These are phyloP conservation scores for Halocaridina rubra DNA, from an alignment of 2,888 invertebrate genomes.

Conservation along the genomic window DNA sequence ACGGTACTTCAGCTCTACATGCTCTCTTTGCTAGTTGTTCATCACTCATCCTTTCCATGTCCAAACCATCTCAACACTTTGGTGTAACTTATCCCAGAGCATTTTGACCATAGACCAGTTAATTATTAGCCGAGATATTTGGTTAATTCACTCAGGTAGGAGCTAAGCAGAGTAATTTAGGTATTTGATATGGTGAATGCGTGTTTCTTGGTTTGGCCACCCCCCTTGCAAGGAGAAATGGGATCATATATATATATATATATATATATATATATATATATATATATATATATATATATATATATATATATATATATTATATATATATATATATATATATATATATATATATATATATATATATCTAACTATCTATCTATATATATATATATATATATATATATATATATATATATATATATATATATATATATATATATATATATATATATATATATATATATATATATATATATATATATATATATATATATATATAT, in stretches of 20 bases:
- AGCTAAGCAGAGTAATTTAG: too few relatives aligned
- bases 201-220: too few relatives aligned
- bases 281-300: neutral
- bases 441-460: neutral
- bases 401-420: slow-evolving; percentile 10
- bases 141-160: too few relatives aligned
- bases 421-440: neutral
- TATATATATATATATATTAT: neutral
- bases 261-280: slow-evolving; percentile 57
- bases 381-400: neutral
- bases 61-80: too few relatives aligned
- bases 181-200: too few relatives aligned
- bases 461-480: neutral
- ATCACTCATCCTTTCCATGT: too few relatives aligned
- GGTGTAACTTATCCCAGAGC: too few relatives aligned
- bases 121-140: too few relatives aligned
- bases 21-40: too few relatives aligned
- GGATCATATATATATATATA: slow-evolving; percentile 65
- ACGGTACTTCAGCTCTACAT: too few relatives aligned
- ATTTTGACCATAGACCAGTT: too few relatives aligned
- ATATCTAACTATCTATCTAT: neutral
- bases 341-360: neutral
- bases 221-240: too few relatives aligned
- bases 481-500: neutral
- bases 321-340: neutral